phyloP scores from a whole-genome alignment of 2,797 vertebrate genomes.

The Sparidentex hasta region DNA sequence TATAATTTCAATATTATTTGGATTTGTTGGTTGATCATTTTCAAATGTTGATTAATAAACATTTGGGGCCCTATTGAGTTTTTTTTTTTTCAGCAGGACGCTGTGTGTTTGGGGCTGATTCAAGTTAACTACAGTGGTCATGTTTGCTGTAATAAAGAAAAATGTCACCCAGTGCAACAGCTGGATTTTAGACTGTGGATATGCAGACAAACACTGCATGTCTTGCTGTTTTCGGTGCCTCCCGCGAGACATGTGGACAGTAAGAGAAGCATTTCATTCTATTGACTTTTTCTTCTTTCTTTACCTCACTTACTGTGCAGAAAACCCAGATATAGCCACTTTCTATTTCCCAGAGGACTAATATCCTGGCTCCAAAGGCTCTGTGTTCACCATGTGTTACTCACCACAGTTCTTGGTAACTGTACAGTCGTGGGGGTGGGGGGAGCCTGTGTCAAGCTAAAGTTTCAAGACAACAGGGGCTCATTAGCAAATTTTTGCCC shows the following conservation, averaged over 20 bases:
- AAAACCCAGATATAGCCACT: background rate
- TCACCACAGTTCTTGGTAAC: background rate
- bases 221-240: background rate
- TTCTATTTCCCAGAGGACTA: background rate
- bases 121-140: background rate
- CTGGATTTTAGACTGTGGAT: background rate
- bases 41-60: slow-evolving; percentile 1
- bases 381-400: background rate
- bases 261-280: background rate
- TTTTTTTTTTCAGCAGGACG: background rate
- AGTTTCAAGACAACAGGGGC: background rate
- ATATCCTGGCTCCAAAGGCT: background rate
- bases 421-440: background rate
- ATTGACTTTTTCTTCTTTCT: background rate
- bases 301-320: no score
- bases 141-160: background rate
- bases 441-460: background rate
- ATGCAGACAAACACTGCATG: no score
- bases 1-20: no score
- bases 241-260: background rate
- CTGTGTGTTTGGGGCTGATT: background rate
- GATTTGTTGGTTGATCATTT: background rate
- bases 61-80: background rate
- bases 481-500: background rate
- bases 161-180: background rate